These are phyloP conservation scores for Phlogophora meticulosa DNA, from an alignment of 2,888 invertebrate species.

Conservation along the genomic window DNA sequence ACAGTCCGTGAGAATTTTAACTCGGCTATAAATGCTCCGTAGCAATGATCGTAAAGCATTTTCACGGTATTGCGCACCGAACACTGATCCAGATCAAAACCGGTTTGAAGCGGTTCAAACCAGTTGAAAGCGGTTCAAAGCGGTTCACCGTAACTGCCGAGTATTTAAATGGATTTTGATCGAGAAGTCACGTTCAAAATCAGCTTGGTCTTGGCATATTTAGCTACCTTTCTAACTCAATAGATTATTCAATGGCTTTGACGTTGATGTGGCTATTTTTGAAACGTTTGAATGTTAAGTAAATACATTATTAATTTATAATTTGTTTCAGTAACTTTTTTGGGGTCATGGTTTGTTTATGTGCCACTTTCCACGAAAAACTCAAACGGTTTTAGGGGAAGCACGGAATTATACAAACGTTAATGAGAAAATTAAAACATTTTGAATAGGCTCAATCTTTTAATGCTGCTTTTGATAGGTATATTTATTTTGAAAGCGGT, in stretches of 20 bases:
- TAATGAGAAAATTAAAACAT: conserved; percentile 11
- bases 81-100: conserved; percentile 75
- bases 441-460: conserved; percentile 8
- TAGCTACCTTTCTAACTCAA: conserved; percentile 23
- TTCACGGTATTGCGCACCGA: conserved; percentile 77
- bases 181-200: conserved; percentile 54
- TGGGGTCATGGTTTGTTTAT: not conserved
- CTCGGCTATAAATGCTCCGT: conserved; percentile 78
- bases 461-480: conserved; percentile 2
- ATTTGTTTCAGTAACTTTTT: conserved; percentile 14
- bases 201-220: conserved; percentile 58
- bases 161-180: conserved; percentile 63
- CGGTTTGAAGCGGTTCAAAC: conserved; percentile 68
- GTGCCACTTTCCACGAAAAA: not conserved
- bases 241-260: conserved; percentile 17
- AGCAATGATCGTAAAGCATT: conserved; percentile 85
- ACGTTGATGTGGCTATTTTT: conserved; percentile 13
- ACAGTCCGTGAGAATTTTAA: conserved; percentile 81
- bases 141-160: conserved; percentile 51
- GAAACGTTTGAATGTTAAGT: conserved; percentile 7
- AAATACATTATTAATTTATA: not conserved
- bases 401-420: not conserved
- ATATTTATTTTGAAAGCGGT: not conserved
- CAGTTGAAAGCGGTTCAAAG: conserved; percentile 64
- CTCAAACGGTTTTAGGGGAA: not conserved